phyloP scores from a whole-genome alignment of 2,113 vertebrate genomes.

The Tachysurus vachellii region DNA sequence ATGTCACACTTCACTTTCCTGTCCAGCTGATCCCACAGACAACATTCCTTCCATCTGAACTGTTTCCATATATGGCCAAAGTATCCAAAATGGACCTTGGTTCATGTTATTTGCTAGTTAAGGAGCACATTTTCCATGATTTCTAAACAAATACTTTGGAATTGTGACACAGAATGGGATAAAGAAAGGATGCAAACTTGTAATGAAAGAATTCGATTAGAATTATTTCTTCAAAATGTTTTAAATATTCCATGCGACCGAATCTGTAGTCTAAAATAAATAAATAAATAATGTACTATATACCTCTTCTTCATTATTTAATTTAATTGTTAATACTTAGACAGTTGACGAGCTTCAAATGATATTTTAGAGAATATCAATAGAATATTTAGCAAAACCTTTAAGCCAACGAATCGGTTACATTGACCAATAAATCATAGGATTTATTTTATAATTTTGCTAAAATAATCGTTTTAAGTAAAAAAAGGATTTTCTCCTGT shows the following conservation, averaged over 20 bases:
- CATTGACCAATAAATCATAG: background rate
- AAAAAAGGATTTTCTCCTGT: background rate
- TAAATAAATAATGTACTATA: background rate
- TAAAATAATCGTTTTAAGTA: background rate
- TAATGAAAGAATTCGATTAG: background rate
- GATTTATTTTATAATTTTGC: background rate
- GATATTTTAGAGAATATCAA: background rate
- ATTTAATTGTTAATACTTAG: background rate
- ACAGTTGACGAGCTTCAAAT: background rate
- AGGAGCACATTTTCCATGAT: background rate
- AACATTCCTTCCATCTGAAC: slow-evolving; percentile 5
- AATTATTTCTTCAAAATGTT: too few species aligned
- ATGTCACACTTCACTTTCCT: background rate
- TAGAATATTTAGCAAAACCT: background rate
- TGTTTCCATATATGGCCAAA: slow-evolving; percentile 16
- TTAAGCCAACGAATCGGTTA: background rate
- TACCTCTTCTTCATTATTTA: background rate
- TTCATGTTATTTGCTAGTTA: background rate
- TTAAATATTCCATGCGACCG: background rate
- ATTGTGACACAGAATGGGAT: background rate
- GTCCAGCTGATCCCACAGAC: background rate
- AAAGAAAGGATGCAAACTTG: background rate
- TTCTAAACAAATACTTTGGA: background rate
- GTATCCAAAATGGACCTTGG: background rate
- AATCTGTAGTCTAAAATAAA: background rate